Evolutionary conservation across 2,797 vertebrate genomes (phyloP).

Genomic region (Syndactyla subalaris): DNA sequence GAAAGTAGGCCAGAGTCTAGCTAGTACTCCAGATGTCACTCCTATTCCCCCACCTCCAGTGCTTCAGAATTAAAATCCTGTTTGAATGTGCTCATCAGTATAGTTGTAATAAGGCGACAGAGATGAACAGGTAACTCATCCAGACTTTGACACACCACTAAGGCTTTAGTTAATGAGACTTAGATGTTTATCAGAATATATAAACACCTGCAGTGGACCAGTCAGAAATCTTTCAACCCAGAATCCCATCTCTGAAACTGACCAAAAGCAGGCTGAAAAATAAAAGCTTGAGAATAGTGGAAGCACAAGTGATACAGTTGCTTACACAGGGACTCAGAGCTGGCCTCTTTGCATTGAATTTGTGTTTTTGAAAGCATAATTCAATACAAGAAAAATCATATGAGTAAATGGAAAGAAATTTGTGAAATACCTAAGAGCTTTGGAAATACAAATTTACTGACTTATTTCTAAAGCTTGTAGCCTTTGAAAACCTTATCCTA

Average conservation of each 20-base stretch:
- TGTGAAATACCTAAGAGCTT: background rate
- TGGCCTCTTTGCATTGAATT: background rate
- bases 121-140: background rate
- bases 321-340: background rate
- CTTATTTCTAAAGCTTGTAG: background rate
- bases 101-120: background rate
- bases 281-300: background rate
- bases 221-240: background rate
- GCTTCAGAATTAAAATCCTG: background rate
- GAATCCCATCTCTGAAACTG: background rate
- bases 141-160: background rate
- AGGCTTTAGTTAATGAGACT: background rate
- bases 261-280: background rate
- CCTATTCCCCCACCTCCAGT: background rate
- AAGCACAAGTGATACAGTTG: background rate
- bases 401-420: background rate
- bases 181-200: background rate
- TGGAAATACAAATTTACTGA: background rate
- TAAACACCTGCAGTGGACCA: background rate
- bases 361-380: background rate
- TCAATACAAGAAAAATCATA: background rate
- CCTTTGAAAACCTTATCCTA: background rate
- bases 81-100: background rate
- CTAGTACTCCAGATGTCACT: background rate
- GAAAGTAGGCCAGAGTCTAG: background rate